Evolutionary conservation across 2,888 invertebrate genomes (phyloP), one percentile per base, ranked within the genome.

Genomic region (Gerris lacustris): DNA sequence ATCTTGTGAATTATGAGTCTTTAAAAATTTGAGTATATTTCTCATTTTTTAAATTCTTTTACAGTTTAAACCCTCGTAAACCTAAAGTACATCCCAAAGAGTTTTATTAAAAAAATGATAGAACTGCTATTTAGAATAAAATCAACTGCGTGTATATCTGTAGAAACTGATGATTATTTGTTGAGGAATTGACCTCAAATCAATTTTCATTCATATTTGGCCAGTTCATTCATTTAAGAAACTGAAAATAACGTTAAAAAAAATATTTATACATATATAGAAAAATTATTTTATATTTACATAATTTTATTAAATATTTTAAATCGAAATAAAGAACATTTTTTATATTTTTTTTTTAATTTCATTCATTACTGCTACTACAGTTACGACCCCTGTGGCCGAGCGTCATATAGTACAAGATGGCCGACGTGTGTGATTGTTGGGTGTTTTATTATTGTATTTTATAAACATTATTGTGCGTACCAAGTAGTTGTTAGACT

Each of bases 391-490:
- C 47, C 55, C 55, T 55, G 55, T 11, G 55, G 5, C 55, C 64
- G 18, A 71, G 85, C 86, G 84, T 85, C 85, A 84, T 83, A 82
- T 84, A 83, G 84, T 85, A 84, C 84, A 85, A 85, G 85, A 86
- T 86, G 86, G 86, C 85, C 18, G 17, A 11, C 17, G 9, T 64
- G 64, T 64, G 64, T 64, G 55, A 55, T 55, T 55, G 55, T 55
- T 55, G 55, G 9, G 55, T 55, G 55, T 31, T 31, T 55, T 55
- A 55, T 55, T 55, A 55, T 55, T 9, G 55, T 55, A 9, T 11
- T 55, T 55, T 55, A 31, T 31, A 31, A 31, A 31, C 31, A 31
- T 31, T 31, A 31, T 31, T 31, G 31, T 31, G 31, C 31, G 4
- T 31, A 31, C 31, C 31, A 31, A 31, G 31, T 31, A 31, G 31